These are phyloP conservation scores for Drosophila novamexicana DNA, from an alignment of 1,140 invertebrate genomes.

Conservation along the genomic window DNA sequence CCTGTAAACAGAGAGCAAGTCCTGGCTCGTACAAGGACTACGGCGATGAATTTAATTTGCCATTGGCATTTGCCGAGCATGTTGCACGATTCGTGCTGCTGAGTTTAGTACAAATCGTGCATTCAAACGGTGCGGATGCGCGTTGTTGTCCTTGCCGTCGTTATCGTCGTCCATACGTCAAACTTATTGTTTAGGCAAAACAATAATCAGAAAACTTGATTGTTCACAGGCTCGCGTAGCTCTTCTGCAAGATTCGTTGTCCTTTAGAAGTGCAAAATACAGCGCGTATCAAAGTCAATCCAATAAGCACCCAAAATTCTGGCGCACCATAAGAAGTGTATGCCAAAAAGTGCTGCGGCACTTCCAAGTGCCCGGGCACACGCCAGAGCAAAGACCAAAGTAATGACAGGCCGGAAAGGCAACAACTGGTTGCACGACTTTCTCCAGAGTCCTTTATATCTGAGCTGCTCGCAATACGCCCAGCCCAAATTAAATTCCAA, in stretches of 20 bases:
- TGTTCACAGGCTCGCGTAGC: no score
- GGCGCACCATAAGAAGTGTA: constrained; percentile 34
- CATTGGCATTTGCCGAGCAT: constrained; percentile 41
- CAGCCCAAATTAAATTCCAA: constrained; percentile 55
- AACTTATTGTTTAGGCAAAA: constrained; percentile 17
- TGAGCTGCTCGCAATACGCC: constrained; percentile 16
- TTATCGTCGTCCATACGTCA: constrained; percentile 26
- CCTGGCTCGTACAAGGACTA: constrained; percentile 28
- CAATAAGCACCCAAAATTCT: constrained; percentile 16
- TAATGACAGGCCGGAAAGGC: constrained; percentile 43
- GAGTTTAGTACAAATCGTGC: constrained; percentile 80
- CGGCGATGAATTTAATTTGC: constrained; percentile 70
- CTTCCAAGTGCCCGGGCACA: constrained; percentile 44
- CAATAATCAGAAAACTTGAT: background rate
- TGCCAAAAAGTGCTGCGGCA: constrained; percentile 46
- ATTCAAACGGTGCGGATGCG: constrained; percentile 80
- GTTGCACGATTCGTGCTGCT: constrained; percentile 25
- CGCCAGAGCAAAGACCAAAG: constrained; percentile 20
- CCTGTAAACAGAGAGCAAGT: constrained; percentile 78
- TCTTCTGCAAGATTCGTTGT: constrained; percentile 4
- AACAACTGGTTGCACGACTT: constrained; percentile 43
- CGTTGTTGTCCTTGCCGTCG: constrained; percentile 44
- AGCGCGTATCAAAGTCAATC: constrained; percentile 29
- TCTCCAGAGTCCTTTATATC: constrained; percentile 5
- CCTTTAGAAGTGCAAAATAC: constrained; percentile 21